Base-by-base conservation (phyloP, 2,113 vertebrate species). In the Climacteris rufus region DNA sequence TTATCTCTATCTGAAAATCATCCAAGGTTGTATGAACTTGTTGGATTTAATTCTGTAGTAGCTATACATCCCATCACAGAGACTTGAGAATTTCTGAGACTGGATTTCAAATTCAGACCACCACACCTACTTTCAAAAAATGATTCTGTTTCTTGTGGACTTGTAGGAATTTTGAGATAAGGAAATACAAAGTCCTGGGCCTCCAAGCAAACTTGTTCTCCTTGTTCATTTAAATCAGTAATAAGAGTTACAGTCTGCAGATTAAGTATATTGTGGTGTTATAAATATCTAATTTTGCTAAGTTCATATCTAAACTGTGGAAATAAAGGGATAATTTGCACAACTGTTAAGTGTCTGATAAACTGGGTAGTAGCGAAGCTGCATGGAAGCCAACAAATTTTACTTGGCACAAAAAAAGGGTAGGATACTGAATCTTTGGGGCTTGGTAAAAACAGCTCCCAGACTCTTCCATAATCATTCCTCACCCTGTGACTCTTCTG, bases 121-220 rank as follows among this genome's bases (percentile, higher is more conserved):
- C 30, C 7, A 18, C 13, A 50, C 6, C 9, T n/a, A 2, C 33
- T 82, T 70, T 20, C 15, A 6, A 56, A 57, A 72, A 68, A 22
- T 18, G 0, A 3, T 23, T 4, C 0, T 10, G 3, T 1, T 42
- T 40, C 24, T 59, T 39, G 7, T 14, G 37, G 18, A 7, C 16
- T 37, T 14, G 18, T n/a, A 72, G 5, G 69, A 69, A 22, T 49
- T 45, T 66, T 44, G n/a, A 80, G 21, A 24, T 22, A 20, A 44
- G 5, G 14, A 63, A 56, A 33, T 8, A n/a, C 5, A 10, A 63
- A 90, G 15, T 5, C 21, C 13, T 42, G 8, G 8, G 6, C 6
- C 15, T 63, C 21, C 33, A 52, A 45, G 31, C 5, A 63, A 57
- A 13, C 10, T 24, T 45, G 10, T 40, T 93, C 91, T 80, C 40